phyloP scores from a whole-genome alignment of 2,888 invertebrate genomes.

The Phortica magna region DNA sequence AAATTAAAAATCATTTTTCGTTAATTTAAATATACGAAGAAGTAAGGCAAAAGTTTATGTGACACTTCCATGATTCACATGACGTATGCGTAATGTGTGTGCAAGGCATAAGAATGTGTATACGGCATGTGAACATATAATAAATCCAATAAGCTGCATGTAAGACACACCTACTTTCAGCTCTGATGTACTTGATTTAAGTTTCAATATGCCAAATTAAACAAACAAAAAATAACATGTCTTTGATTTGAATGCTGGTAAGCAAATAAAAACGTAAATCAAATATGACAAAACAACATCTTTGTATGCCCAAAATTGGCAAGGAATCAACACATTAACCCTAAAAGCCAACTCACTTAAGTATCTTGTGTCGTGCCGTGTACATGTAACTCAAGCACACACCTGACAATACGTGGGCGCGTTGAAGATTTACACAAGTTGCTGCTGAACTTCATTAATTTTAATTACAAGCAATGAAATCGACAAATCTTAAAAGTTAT shows the following conservation, averaged over 20 bases:
- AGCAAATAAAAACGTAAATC: not conserved
- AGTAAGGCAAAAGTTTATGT: not conserved
- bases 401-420: not conserved
- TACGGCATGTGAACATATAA: constrained; percentile 1
- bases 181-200: not conserved
- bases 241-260: too few relatives aligned
- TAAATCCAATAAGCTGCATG: not conserved
- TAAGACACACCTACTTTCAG: not conserved
- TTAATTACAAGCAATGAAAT: not conserved
- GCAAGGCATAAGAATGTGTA: not conserved
- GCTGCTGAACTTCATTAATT: constrained; percentile 24
- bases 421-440: constrained; percentile 45
- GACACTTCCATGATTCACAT: constrained; percentile 10
- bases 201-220: not conserved
- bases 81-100: constrained; percentile 1
- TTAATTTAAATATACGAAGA: too few relatives aligned
- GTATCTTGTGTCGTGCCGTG: not conserved
- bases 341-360: not conserved
- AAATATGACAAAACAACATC: constrained; percentile 2
- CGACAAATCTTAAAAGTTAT: not conserved
- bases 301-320: constrained; percentile 1
- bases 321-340: not conserved
- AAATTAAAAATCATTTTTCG: too few relatives aligned
- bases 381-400: constrained; percentile 1
- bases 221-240: not conserved